phyloP scores from a whole-genome alignment of 2,797 vertebrate genomes.

The Ctenosaura bakeri region DNA sequence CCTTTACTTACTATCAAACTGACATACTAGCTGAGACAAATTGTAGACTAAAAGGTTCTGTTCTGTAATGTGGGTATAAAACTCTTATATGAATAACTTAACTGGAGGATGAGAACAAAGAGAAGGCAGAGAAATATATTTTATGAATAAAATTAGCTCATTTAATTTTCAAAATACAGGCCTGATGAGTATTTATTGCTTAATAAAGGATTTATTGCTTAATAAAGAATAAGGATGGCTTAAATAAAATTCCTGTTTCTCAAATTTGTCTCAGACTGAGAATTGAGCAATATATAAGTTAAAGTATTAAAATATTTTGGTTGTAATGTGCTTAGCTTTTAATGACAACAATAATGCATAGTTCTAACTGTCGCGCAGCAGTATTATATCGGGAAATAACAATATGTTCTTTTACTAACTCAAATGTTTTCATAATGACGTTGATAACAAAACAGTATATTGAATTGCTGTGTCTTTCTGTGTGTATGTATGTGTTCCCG shows the following conservation, averaged over 20 bases:
- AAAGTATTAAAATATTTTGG: slow-evolving; percentile 2
- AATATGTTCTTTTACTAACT: slow-evolving; percentile 32
- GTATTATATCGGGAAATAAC: slow-evolving; percentile 15
- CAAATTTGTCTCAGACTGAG: neutral
- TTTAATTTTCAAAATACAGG: slow-evolving; percentile 38
- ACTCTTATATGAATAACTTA: neutral
- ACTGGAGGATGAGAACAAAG: neutral
- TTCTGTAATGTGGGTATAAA: slow-evolving; percentile 14
- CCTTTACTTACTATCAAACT: neutral
- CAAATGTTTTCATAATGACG: neutral
- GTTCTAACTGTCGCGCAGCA: slow-evolving; percentile 31
- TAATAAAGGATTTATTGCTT: slow-evolving; percentile 36
- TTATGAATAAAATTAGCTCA: slow-evolving; percentile 9
- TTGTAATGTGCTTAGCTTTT: slow-evolving; percentile 8
- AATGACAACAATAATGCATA: slow-evolving; percentile 7
- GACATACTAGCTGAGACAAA: neutral
- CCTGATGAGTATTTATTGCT: slow-evolving; percentile 31
- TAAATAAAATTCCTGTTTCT: slow-evolving; percentile 43
- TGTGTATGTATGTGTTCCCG: neutral
- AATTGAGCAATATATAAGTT: slow-evolving; percentile 16
- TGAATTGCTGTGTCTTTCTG: neutral
- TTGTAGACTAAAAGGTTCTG: neutral
- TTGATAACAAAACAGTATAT: neutral
- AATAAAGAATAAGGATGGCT: slow-evolving; percentile 12
- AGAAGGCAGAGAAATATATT: neutral